Base-by-base conservation (phyloP, 2,888 invertebrate species). In the Drosophila niveifrons region DNA sequence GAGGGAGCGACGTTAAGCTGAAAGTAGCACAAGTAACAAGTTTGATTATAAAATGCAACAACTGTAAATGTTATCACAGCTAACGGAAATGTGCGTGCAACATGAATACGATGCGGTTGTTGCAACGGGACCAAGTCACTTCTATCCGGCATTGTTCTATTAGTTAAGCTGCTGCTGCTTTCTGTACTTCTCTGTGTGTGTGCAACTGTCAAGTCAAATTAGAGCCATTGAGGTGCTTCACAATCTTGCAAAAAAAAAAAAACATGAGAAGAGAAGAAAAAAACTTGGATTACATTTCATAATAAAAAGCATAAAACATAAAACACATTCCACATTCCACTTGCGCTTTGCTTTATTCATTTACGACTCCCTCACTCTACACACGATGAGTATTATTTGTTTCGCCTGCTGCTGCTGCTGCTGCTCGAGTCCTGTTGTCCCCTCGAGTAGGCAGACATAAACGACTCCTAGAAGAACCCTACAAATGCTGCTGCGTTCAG, bases 41-140 rank as follows among this genome's bases (percentile, higher is more conserved):
- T 83, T 83, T 88, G 83, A 83, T 83, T 83, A 87, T 75, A 82
- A 87, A 88, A 79, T 88, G 88, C 82, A 88, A 75, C 88, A 82
- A 83, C 83, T 83, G 77, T 79, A 85, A 83, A 88, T 75, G 82
- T 85, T 83, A 88, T 83, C 77, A 80, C 73, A 68, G 72, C 6
- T n/a, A 23, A 23, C 70, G 70, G 57, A 63, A 81, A 77, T 69
- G 80, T 73, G 85, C 73, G 82, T 80, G 71, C 71, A 74, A 72
- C 56, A 52, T 47, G 23, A 66, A 53, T 43, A 39, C 9, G 8
- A 8, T 8, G 23, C 9, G 23, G 8, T 10, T 4, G 29, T 41
- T 23, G 23, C 23, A 23, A 1, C 1, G 28, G 10, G 7, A 1
- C 11, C 10, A 1, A 39, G 13, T 13, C 2, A n/a, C n/a, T n/a